A percentile compares a stretch with the other conserved stretches of the same genome.
phyloP scores from a whole-genome alignment of 2,113 vertebrate species.

The Mus spicilegus region DNA sequence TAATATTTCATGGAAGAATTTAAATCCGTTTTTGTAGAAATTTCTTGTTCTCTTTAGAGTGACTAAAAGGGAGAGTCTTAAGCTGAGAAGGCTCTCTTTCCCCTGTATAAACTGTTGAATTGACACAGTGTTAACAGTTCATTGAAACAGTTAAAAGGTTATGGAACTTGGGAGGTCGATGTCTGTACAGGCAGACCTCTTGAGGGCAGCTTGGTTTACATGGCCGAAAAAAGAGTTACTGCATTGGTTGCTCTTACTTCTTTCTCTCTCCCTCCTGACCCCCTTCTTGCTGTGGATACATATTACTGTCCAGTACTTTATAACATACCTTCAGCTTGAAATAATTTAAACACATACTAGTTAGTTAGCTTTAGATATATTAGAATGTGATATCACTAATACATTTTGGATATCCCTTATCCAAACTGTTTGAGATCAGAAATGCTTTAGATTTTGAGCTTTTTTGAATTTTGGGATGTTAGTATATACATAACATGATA shows the following conservation, averaged over 20 bases:
- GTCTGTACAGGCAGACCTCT: background rate
- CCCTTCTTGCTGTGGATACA: background rate
- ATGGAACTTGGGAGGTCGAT: background rate
- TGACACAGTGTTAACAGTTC: background rate
- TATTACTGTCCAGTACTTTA: background rate
- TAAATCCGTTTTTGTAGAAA: background rate
- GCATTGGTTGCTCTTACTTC: no score
- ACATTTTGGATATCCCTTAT: background rate
- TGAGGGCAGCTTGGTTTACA: background rate
- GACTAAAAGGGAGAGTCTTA: slow-evolving; percentile 29
- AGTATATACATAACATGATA: background rate
- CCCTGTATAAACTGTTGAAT: background rate
- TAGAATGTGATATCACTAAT: background rate
- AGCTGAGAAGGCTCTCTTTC: background rate
- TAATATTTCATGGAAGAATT: background rate
- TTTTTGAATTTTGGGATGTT: background rate
- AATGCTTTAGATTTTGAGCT: background rate
- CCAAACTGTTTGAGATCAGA: background rate
- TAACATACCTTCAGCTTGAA: background rate
- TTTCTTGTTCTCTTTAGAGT: background rate
- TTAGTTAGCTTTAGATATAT: background rate
- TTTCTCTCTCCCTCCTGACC: no score
- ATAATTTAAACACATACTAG: slow-evolving; percentile 6
- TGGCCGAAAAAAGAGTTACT: background rate
- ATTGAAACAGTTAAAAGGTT: slow-evolving; percentile 19